Conservation (phyloP, 2,888 invertebrate species). For the Hyposoter dolosus region DNA sequence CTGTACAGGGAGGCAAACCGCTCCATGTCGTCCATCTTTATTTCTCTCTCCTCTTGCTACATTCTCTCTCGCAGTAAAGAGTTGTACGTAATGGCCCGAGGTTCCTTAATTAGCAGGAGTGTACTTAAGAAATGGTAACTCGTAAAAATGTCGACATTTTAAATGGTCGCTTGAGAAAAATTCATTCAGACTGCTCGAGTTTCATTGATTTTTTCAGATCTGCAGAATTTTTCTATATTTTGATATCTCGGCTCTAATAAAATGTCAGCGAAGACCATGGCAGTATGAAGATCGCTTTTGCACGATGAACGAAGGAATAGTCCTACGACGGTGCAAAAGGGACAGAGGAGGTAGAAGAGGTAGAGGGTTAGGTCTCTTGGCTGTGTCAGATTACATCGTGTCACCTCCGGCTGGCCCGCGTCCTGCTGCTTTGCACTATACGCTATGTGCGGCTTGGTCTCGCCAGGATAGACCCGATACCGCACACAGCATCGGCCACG, state of each 20-base stretch:
- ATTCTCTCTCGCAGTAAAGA: not conserved
- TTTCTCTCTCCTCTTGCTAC: slow-evolving; percentile 30
- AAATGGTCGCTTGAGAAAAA: not conserved
- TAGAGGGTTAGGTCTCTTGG: slow-evolving; percentile 59
- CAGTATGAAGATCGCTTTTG: not conserved
- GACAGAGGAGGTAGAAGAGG: slow-evolving; percentile 22
- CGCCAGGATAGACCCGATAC: slow-evolving; percentile 48
- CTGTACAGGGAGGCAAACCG: slow-evolving; percentile 39
- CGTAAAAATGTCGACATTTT: not conserved
- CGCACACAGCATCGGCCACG: slow-evolving; percentile 63
- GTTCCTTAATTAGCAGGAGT: slow-evolving; percentile 66
- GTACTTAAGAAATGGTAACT: slow-evolving; percentile 32
- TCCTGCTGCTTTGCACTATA: slow-evolving; percentile 39
- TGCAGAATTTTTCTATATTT: not conserved
- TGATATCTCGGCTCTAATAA: not conserved
- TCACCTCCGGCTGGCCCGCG: slow-evolving; percentile 75
- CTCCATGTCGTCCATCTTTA: slow-evolving; percentile 32
- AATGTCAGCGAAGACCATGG: not conserved
- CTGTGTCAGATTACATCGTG: slow-evolving; percentile 83
- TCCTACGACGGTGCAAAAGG: slow-evolving; percentile 33
- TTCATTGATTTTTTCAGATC: not conserved
- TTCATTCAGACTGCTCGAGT: not conserved
- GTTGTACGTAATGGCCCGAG: not conserved
- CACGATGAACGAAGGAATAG: not conserved
- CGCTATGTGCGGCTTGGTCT: slow-evolving; percentile 48